phyloP scores from a whole-genome alignment of 30 jellyfish, hydroid and myxozoan genomes.

The Mastigias papua region DNA sequence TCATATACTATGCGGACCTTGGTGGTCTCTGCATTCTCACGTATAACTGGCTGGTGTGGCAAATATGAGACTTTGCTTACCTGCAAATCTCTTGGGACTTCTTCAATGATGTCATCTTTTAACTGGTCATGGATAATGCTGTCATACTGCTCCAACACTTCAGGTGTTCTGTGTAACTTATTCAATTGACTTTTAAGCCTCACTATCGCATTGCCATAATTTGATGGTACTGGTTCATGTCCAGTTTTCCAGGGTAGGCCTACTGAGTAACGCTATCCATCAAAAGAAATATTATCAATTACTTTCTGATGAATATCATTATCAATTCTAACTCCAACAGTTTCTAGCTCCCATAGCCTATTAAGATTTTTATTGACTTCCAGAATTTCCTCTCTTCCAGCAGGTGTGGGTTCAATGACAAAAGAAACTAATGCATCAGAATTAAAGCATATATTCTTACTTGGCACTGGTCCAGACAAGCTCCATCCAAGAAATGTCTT shows the following conservation, averaged over 20 bases:
- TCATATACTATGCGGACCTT: not conserved
- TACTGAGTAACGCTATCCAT: conserved; percentile 58
- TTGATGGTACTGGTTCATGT: conserved; percentile 35
- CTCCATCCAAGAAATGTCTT: conserved; percentile 65
- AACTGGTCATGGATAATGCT: not conserved
- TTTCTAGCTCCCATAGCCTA: conserved; percentile 57
- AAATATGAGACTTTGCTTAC: not conserved
- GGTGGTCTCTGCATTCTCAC: conserved; percentile 5
- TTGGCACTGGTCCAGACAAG: conserved; percentile 41
- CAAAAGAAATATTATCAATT: conserved; percentile 36
- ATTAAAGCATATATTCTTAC: conserved; percentile 16
- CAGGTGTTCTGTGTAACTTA: not conserved
- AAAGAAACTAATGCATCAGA: conserved; percentile 24
- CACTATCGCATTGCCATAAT: not conserved
- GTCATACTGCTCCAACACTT: not conserved
- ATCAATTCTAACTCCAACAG: conserved; percentile 44
- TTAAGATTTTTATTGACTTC: conserved; percentile 9
- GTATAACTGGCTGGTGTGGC: conserved; percentile 7
- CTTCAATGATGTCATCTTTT: not conserved
- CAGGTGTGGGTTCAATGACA: conserved; percentile 27
- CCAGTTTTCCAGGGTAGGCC: conserved; percentile 71
- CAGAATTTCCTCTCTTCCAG: conserved; percentile 13
- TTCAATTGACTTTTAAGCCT: not conserved
- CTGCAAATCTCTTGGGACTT: not conserved
- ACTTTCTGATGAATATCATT: conserved; percentile 51